phyloP scores from a whole-genome alignment of 1,140 invertebrate genomes.

The Batillaria attramentaria region DNA sequence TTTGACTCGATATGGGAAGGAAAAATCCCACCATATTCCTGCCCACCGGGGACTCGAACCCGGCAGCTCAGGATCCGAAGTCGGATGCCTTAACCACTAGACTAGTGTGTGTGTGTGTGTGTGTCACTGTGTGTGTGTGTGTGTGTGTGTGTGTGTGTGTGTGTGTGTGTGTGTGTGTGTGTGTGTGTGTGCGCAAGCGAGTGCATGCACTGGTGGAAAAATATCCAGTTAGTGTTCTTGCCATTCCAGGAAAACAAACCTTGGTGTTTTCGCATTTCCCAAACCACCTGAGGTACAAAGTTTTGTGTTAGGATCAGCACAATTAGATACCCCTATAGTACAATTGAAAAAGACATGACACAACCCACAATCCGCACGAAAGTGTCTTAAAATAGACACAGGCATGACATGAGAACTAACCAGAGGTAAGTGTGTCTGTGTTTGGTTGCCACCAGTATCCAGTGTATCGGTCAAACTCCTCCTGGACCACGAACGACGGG shows the following conservation, averaged over 20 bases:
- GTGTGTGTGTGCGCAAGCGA: background rate
- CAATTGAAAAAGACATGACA: too few species aligned
- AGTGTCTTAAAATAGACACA: too few species aligned
- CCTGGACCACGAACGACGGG: conserved; percentile 97
- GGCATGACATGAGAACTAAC: too few species aligned
- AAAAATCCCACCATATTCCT: too few species aligned
- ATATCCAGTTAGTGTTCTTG: background rate
- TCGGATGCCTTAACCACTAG: too few species aligned
- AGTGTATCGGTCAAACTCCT: conserved; percentile 96
- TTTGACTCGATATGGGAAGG: too few species aligned
- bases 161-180: background rate
- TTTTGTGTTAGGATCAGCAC: too few species aligned
- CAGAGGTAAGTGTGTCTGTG: too few species aligned
- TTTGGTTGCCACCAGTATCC: conserved; percentile 99
- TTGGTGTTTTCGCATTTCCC: background rate
- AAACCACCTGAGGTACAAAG: background rate
- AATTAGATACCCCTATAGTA: too few species aligned
- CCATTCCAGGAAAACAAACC: background rate
- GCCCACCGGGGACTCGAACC: too few species aligned
- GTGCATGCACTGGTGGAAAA: background rate
- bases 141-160: conserved; percentile 1
- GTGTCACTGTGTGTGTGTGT: background rate
- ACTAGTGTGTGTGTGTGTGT: conserved; percentile 1
- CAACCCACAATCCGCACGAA: too few species aligned
- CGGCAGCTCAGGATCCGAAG: too few species aligned